Evolutionary conservation across 37 sponge, comb jelly and placozoan species (phyloP).

Genomic region (Halichondria panicea): DNA sequence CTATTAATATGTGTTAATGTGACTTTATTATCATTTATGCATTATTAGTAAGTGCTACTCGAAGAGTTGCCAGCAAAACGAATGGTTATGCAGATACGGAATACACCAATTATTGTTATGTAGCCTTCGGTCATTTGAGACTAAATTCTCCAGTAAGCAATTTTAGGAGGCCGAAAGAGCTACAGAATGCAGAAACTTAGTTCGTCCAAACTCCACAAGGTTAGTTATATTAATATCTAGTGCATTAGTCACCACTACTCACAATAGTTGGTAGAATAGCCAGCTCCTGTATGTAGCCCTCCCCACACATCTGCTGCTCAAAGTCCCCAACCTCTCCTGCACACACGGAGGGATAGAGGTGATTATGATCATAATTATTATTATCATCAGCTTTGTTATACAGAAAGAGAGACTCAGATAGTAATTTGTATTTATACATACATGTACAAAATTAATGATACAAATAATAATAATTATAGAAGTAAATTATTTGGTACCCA

Average conservation of each 20-base stretch:
- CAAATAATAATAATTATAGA: background rate
- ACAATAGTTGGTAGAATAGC: slow-evolving; percentile 21
- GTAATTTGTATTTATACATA: background rate
- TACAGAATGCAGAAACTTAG: too few relatives aligned
- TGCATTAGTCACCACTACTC: background rate
- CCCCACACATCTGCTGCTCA: background rate
- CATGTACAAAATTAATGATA: background rate
- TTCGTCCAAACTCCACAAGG: too few relatives aligned
- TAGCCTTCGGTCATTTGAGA: background rate
- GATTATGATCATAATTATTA: background rate
- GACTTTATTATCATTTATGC: too few relatives aligned
- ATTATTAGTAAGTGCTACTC: slow-evolving; percentile 6
- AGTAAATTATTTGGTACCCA: background rate
- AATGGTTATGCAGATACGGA: too few relatives aligned
- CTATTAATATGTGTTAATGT: too few relatives aligned
- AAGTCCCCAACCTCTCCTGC: slow-evolving; percentile 36
- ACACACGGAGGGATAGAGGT: background rate
- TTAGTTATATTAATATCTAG: too few relatives aligned
- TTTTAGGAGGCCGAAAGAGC: too few relatives aligned
- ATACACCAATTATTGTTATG: too few relatives aligned
- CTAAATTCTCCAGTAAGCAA: too few relatives aligned
- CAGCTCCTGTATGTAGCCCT: slow-evolving; percentile 13
- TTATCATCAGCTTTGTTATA: background rate
- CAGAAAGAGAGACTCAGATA: background rate
- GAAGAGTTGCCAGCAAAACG: too few relatives aligned